Percentiles rank a stretch among this genome's conserved stretches.
Evolutionary conservation across 2,797 vertebrate species (phyloP).

Genomic region (Poeciliopsis infans): DNA sequence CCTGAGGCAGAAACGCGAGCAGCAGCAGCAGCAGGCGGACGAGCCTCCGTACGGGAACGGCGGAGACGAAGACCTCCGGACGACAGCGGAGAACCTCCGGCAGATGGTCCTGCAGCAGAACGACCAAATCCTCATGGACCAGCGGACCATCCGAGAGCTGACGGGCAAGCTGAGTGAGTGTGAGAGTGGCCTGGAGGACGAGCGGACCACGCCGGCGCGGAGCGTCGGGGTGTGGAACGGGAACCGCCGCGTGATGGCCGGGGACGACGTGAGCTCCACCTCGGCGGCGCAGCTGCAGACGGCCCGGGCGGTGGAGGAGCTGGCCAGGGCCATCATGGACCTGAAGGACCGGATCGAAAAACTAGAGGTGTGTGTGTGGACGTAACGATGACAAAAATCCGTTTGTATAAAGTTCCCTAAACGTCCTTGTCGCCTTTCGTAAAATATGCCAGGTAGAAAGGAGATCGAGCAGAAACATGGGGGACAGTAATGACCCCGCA

Average conservation of each 20-base stretch:
- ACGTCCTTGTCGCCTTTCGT: background rate
- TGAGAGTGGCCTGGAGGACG: slow-evolving; percentile 88
- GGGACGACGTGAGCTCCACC: slow-evolving; percentile 83
- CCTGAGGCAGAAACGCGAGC: slow-evolving; percentile 48
- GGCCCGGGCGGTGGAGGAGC: slow-evolving; percentile 87
- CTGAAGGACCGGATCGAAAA: slow-evolving; percentile 96
- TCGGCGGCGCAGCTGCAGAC: slow-evolving; percentile 82
- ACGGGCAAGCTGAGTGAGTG: slow-evolving; percentile 92
- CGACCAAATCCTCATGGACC: slow-evolving; percentile 91
- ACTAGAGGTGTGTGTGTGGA: slow-evolving; percentile 86
- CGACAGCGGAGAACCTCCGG: slow-evolving; percentile 90
- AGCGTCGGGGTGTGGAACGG: slow-evolving; percentile 84
- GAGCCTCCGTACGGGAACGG: slow-evolving; percentile 63
- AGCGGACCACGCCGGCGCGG: slow-evolving; percentile 78
- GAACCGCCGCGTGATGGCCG: slow-evolving; percentile 85
- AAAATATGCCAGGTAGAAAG: background rate
- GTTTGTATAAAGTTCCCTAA: background rate
- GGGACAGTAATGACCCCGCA: background rate
- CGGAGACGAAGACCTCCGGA: slow-evolving; percentile 86
- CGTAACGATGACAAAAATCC: background rate
- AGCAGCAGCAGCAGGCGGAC: slow-evolving; percentile 66
- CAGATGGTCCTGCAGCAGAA: slow-evolving; percentile 92
- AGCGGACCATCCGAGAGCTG: slow-evolving; percentile 92
- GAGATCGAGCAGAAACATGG: background rate
- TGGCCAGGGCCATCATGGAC: slow-evolving; percentile 91